Evolutionary conservation across 2,888 invertebrate species (phyloP), one percentile per base, ranked within the genome.

Genomic region (Acrobasis suavella): DNA sequence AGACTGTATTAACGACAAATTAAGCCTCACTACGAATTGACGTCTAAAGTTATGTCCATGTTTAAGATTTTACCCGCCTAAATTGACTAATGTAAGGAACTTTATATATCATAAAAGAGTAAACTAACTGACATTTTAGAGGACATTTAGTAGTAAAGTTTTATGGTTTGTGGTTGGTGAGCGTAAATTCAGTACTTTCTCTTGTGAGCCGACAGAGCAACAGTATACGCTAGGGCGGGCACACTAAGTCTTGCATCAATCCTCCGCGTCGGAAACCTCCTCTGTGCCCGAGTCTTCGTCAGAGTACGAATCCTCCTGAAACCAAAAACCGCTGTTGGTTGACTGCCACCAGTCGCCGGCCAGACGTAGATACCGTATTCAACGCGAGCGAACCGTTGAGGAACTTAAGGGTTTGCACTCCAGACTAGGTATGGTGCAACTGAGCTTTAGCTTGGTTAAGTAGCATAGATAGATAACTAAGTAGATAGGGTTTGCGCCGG

Each of bases 301-400:
- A 64, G 89, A 89, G 79, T 87, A 91, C 76, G 91, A 90, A 85
- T 91, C 91, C 91, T 92, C 92, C 92, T 92, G 92, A 86, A 91
- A 92, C 72, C 86, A 91, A 89, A 91, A 78, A 82, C 80, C 82
- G 84, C 83, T 81, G 77, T 86, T 86, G 86, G 84, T 85, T 74
- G 80, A 78, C 78, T 71, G 73, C 81, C 73, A 73, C 59, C 67
- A 67, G 66, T 67, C 68, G 66, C 67, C 69, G 76, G 77, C 81
- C 84, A 89, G 87, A 89, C 86, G 85, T 72, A 82, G 86, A 83
- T 86, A 86, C 83, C 69, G 80, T 82, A 79, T 76, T n/a, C 8
- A 12, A 37, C 37, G 42, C 17, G 7, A 8, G 56, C 14, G 54
- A 17, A 46, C 12, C 10, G 37, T n/a, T 16, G 9, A 14, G 17